Conservation (phyloP, 2,113 vertebrate species). For the Stigmatopora nigra region DNA sequence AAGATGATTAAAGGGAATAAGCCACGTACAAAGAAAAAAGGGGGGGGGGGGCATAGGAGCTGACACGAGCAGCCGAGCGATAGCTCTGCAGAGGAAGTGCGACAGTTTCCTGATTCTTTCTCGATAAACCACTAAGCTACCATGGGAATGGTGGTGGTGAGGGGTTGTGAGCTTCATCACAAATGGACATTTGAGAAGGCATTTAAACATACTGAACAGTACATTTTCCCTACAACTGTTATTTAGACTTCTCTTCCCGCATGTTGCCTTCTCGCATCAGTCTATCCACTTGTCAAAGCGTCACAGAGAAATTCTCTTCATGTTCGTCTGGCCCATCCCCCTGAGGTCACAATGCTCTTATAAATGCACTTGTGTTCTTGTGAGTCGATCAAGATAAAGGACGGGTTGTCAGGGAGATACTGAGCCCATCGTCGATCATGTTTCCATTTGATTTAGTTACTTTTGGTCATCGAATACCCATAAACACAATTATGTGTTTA, state of each 20-base stretch:
- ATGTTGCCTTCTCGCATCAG: constrained; percentile 35
- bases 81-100: constrained; percentile 74
- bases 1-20: constrained; percentile 12
- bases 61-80: constrained; percentile 67
- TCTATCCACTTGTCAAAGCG: constrained; percentile 42
- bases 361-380: constrained; percentile 23
- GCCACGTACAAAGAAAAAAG: constrained; percentile 35
- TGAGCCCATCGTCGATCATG: constrained; percentile 26
- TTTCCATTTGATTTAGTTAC: constrained; percentile 19
- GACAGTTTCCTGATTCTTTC: constrained; percentile 63
- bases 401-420: constrained; percentile 32
- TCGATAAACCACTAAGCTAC: constrained; percentile 60
- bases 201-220: constrained; percentile 14
- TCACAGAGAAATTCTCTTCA: constrained; percentile 35
- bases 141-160: constrained; percentile 37
- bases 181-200: constrained; percentile 41
- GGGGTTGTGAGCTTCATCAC: constrained; percentile 29
- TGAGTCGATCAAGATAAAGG: constrained; percentile 41
- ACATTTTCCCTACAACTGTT: constrained; percentile 16
- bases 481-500: constrained; percentile 15
- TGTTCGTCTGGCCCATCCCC: constrained; percentile 35
- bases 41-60: constrained; percentile 57
- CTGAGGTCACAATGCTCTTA: constrained; percentile 37
- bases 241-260: constrained; percentile 31
- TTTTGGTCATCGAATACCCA: constrained; percentile 24